Evolutionary conservation across 2,888 invertebrate genomes (phyloP).

Genomic region (Poecilus cupreus): DNA sequence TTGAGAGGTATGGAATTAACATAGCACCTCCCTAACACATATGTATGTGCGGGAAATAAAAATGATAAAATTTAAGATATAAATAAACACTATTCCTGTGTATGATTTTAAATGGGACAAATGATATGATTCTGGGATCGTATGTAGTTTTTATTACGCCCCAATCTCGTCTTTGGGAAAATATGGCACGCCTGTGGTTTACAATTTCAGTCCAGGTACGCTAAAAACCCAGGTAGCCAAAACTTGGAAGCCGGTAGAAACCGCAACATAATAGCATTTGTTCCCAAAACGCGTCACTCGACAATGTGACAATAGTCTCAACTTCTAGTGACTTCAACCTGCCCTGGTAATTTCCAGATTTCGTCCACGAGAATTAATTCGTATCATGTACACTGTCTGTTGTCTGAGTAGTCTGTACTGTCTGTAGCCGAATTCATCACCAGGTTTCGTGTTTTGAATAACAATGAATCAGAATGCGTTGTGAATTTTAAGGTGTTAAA

Average conservation of each 20-base stretch:
- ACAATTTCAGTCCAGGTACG: not conserved
- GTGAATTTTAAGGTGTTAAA: not conserved
- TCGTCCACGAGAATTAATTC: not conserved
- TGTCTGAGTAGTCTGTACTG: not conserved
- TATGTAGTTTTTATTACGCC: too few relatives aligned
- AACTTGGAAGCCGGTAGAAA: conserved; percentile 12
- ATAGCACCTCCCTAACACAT: too few relatives aligned
- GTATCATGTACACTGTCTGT: not conserved
- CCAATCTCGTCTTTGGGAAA: too few relatives aligned
- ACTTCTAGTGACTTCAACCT: not conserved
- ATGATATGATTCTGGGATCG: too few relatives aligned
- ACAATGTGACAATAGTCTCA: too few relatives aligned
- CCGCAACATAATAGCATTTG: conserved; percentile 30
- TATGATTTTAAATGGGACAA: too few relatives aligned
- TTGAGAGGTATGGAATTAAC: too few relatives aligned
- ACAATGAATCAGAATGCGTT: not conserved
- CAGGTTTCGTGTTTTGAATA: not conserved
- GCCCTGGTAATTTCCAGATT: not conserved
- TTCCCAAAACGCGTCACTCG: not conserved
- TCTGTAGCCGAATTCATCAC: not conserved
- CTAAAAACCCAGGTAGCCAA: conserved; percentile 4
- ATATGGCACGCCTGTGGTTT: not conserved
- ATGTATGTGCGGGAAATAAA: too few relatives aligned
- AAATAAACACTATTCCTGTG: too few relatives aligned
- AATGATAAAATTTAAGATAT: too few relatives aligned